Conservation (phyloP, 2,797 vertebrate genomes). For the Platyrinchus mystaceus region DNA sequence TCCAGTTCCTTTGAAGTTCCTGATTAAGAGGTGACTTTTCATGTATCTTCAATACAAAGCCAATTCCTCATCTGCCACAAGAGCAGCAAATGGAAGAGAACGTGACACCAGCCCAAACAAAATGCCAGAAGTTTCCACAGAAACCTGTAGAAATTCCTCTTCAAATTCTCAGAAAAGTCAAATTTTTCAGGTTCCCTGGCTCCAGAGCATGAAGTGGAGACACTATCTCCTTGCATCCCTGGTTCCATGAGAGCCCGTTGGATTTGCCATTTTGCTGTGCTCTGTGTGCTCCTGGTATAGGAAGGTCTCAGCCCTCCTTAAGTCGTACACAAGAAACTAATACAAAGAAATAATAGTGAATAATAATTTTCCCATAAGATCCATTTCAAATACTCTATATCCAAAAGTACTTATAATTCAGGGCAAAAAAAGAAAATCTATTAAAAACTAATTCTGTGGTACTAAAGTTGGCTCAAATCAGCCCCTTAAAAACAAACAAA, state of each 20-base stretch:
- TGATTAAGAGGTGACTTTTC: background rate
- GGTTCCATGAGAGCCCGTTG: fast-evolving
- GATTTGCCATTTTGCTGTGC: background rate
- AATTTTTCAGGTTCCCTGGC: background rate
- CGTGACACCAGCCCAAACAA: background rate
- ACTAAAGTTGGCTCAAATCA: slow-evolving; percentile 34
- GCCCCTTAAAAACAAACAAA: slow-evolving; percentile 31
- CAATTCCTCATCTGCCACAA: background rate
- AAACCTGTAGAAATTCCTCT: background rate
- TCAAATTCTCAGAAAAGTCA: background rate
- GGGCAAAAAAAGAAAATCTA: background rate
- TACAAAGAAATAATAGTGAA: background rate
- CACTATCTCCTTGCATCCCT: background rate
- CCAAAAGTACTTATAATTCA: background rate
- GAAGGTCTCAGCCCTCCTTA: background rate
- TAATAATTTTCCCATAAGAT: background rate
- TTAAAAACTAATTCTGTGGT: slow-evolving; percentile 27
- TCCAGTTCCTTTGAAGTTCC: background rate
- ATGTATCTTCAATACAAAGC: background rate
- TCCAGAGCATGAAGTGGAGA: background rate
- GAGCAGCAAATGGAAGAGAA: background rate
- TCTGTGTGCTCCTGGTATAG: background rate
- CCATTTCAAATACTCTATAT: background rate
- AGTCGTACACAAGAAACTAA: background rate
- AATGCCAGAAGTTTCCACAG: background rate